These are phyloP conservation scores for Rattus norvegicus DNA, from an alignment of 2,113 vertebrate genomes.

Conservation along the genomic window GRCr8 NC_086031.1:74515001-74515500, in stretches of 20 bases:
- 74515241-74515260: neutral
- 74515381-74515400: neutral
- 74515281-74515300: neutral
- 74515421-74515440: neutral
- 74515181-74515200: neutral
- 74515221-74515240: neutral
- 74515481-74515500: neutral
- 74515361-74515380: neutral
- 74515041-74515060: neutral
- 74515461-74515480: neutral
- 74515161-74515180: too few species aligned
- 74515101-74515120: neutral
- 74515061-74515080: neutral
- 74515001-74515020: neutral
- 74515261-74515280: neutral
- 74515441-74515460: neutral
- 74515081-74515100: neutral
- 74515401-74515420: slow-evolving; percentile 7
- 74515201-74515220: neutral
- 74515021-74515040: neutral
- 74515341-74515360: neutral
- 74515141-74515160: neutral
- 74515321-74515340: neutral
- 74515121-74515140: neutral
- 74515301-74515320: neutral